Evolutionary conservation across 2,888 invertebrate species (phyloP), one percentile per base, ranked within the genome.

Genomic region (Teleiodes luculella): DNA sequence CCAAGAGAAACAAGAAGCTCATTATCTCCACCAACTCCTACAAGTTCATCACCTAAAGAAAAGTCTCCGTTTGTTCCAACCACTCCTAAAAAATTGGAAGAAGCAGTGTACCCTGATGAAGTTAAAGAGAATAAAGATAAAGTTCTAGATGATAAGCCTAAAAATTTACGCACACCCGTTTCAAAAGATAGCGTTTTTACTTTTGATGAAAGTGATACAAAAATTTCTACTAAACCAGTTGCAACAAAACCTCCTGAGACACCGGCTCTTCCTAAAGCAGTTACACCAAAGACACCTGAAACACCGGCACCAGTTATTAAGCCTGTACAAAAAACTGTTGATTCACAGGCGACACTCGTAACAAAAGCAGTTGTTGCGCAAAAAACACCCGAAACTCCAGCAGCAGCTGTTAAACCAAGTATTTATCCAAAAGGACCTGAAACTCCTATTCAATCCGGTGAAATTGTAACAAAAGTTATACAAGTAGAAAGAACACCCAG

Each of bases 401-500:
- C 30, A 2, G 8, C 35, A 18, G 14, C n/a, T 37, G 31, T 11
- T 28, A 52, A 52, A 30, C 66, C 45, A 13, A 20, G 24, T 24
- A 43, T 43, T 13, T 43, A 43, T 7, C 56, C 76, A 13, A 85
- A 80, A 64, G 57, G 70, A 49, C 59, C 67, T 3, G 77, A 82
- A 41, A 57, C 72, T 20, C 66, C 74, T 16, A 58, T 59, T 1
- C 54, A 65, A 7, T 65, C 81, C 7, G 81, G 84, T 36, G 88
- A 88, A 67, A 66, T 89, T 24, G 80, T 87, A 1, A 89, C 89
- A 24, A 86, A 88, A 71, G 82, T 89, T 1, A 85, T 88, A 58
- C 83, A 88, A 72, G 66, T 89, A 39, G 89, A 89, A 72, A 72
- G 89, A 63, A 80, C 84, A 1, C 88, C 89, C 0, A 89, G 89